Percentiles rank a stretch among this genome's conserved stretches.
phyloP scores from a whole-genome alignment of 1,140 invertebrate species.

The Galendromus occidentalis region DNA sequence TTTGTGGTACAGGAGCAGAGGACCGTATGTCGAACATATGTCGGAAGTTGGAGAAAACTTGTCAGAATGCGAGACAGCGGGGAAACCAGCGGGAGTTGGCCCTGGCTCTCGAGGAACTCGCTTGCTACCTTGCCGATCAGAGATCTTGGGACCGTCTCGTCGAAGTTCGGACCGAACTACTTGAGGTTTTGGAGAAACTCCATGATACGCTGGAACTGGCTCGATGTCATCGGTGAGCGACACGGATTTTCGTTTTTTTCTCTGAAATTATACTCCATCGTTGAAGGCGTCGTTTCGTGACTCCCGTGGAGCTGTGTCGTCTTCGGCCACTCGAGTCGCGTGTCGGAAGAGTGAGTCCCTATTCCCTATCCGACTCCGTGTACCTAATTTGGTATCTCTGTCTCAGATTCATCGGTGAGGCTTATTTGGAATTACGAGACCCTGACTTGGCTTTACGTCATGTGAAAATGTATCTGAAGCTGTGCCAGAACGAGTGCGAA shows the following conservation, averaged over 20 bases:
- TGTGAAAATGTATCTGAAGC: neutral
- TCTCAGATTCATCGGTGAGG: neutral
- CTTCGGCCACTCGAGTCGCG: too few relatives aligned
- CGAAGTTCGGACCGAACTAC: neutral
- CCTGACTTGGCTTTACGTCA: neutral
- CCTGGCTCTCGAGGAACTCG: neutral
- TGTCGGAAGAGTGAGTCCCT: too few relatives aligned
- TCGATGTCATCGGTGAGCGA: neutral
- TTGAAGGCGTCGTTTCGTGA: too few relatives aligned
- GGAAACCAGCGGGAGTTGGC: neutral
- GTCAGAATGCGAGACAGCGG: neutral
- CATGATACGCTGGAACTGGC: neutral
- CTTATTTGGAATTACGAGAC: neutral
- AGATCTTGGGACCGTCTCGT: neutral
- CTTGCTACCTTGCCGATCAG: neutral
- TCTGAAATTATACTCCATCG: too few relatives aligned
- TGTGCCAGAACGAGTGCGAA: neutral
- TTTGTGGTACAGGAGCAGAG: too few relatives aligned
- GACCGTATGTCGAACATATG: neutral
- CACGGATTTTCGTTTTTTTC: too few relatives aligned
- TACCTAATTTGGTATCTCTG: too few relatives aligned
- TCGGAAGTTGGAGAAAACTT: neutral
- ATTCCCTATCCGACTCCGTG: too few relatives aligned
- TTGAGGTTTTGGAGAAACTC: neutral
- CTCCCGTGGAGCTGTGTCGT: too few relatives aligned